These are phyloP conservation scores for Gyps fulvus DNA, from an alignment of 2,113 vertebrate genomes.

Conservation along the genomic window DNA sequence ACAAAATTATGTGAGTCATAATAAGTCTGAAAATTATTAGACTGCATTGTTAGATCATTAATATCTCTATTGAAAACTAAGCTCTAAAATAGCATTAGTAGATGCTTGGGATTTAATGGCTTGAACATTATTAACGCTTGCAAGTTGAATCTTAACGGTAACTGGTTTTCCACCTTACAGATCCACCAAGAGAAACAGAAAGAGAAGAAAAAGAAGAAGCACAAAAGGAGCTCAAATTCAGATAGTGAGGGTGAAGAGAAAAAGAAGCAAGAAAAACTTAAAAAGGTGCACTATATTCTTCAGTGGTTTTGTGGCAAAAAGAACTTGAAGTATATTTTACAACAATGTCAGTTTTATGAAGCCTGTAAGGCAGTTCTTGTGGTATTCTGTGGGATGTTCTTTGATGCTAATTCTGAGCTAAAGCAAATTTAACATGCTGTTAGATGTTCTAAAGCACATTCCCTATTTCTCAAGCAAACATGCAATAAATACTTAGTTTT, in stretches of 20 bases:
- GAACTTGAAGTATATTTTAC: not conserved
- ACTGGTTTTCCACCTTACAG: constrained; percentile 60
- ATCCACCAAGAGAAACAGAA: constrained; percentile 94
- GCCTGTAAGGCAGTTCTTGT: not conserved
- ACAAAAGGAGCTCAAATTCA: constrained; percentile 83
- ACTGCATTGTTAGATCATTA: not conserved
- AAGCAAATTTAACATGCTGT: not conserved
- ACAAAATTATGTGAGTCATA: not conserved
- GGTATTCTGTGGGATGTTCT: not conserved
- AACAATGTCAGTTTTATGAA: not conserved
- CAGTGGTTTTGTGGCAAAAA: not conserved
- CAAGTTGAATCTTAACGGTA: not conserved
- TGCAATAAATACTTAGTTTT: not conserved
- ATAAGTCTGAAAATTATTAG: not conserved
- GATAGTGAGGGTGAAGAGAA: constrained; percentile 90
- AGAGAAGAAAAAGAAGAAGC: constrained; percentile 92
- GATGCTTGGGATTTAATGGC: not conserved
- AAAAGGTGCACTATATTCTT: constrained; percentile 78
- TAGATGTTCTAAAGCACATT: not conserved
- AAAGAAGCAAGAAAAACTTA: constrained; percentile 92
- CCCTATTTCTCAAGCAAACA: not conserved
- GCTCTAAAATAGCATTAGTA: not conserved
- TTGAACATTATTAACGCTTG: not conserved
- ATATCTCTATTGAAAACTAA: not conserved
- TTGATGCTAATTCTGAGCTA: not conserved